Evolutionary conservation across 2,888 invertebrate genomes (phyloP).

Genomic region (Panorpa germanica): DNA sequence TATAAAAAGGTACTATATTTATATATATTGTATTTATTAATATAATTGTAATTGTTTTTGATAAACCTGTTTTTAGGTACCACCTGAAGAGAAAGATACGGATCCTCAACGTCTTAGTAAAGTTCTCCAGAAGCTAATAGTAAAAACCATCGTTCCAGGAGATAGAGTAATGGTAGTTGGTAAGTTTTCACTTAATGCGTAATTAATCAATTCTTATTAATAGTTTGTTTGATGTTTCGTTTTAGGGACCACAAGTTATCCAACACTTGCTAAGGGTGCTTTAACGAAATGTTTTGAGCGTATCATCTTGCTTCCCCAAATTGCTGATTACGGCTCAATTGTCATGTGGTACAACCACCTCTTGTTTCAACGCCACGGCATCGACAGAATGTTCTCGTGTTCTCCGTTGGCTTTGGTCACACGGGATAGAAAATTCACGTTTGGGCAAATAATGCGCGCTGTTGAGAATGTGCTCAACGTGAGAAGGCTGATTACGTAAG

Average conservation of each 20-base stretch:
- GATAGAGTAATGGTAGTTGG: conserved; percentile 33
- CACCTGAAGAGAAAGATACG: conserved; percentile 19
- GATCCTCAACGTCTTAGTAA: conserved; percentile 32
- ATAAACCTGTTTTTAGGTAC: conserved; percentile 14
- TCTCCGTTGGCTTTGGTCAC: conserved; percentile 19
- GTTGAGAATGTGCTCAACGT: too few species aligned
- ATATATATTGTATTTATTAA: background rate
- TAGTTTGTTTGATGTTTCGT: too few species aligned
- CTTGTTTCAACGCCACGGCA: conserved; percentile 15
- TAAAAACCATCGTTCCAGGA: conserved; percentile 30
- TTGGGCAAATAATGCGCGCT: too few species aligned
- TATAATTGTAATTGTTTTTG: too few species aligned
- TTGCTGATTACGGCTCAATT: conserved; percentile 20
- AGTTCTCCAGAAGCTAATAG: conserved; percentile 26
- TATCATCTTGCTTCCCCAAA: conserved; percentile 18
- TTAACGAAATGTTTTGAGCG: conserved; percentile 20
- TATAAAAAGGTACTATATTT: conserved; percentile 24
- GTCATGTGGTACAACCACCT: conserved; percentile 19
- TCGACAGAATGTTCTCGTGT: conserved; percentile 15
- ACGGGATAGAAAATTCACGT: too few species aligned
- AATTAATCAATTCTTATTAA: too few species aligned
- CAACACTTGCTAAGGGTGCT: conserved; percentile 26
- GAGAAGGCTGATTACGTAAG: too few species aligned
- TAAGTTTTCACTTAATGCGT: too few species aligned
- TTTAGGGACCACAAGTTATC: conserved; percentile 28